A percentile compares a stretch with the other conserved stretches of the same genome.
phyloP scores from a whole-genome alignment of 2,113 vertebrate genomes.

The Taurulus bubalis region DNA sequence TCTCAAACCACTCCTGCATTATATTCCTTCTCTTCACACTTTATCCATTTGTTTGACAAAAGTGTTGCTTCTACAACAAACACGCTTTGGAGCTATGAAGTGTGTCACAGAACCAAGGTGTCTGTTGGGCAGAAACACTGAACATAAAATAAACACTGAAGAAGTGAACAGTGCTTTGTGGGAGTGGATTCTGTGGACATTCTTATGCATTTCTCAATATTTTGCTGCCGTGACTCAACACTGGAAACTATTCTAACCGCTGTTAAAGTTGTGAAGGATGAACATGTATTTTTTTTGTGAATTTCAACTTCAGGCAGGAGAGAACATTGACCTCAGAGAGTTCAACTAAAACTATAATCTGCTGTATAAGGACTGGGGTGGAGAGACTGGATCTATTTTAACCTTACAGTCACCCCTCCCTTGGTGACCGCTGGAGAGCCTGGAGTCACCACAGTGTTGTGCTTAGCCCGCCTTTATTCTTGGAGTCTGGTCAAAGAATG shows the following conservation, averaged over 20 bases:
- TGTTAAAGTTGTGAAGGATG: background rate
- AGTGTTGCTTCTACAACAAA: slow-evolving; percentile 15
- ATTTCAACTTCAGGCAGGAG: slow-evolving; percentile 9
- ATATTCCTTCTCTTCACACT: background rate
- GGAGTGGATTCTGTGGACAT: background rate
- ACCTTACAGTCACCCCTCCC: slow-evolving; percentile 72
- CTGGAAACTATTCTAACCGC: background rate
- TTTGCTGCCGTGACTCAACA: background rate
- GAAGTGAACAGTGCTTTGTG: background rate
- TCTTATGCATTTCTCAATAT: background rate
- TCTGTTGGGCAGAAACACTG: background rate
- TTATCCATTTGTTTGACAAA: slow-evolving; percentile 16
- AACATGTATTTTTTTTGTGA: background rate
- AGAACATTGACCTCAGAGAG: background rate
- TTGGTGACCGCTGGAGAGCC: slow-evolving; percentile 58
- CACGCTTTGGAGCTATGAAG: background rate
- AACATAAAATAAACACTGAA: background rate
- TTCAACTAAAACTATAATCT: background rate
- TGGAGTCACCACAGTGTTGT: slow-evolving; percentile 67
- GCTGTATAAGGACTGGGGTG: slow-evolving; percentile 13
- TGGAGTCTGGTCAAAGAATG: slow-evolving; percentile 70
- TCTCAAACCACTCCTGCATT: slow-evolving; percentile 1
- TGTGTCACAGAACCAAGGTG: slow-evolving; percentile 1
- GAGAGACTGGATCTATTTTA: slow-evolving; percentile 57
- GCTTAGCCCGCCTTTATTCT: slow-evolving; percentile 62